Base-by-base conservation (phyloP, 2,113 vertebrate genomes). In the Callionymus lyra region DNA sequence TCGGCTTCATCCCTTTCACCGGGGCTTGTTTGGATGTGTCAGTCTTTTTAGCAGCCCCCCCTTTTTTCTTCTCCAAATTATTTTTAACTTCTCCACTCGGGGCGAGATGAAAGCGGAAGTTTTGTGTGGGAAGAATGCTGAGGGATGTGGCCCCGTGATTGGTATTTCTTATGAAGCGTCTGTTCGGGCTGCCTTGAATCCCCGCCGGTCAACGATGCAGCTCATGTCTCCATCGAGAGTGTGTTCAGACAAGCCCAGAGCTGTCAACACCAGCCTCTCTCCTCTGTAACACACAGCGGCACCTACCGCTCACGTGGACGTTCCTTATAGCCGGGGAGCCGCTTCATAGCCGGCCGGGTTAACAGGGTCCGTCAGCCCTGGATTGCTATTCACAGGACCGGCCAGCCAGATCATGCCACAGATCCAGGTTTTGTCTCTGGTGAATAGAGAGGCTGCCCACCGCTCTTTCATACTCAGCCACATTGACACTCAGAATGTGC, bases 351-450 rank as follows among this genome's bases (percentile, higher is more conserved):
- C 50, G 36, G 35, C 10, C 56, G 62, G 77, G 76, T 72, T 70
- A 72, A 63, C 65, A 33, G 57, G 66, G 47, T 65, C 56, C 54
- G 53, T 65, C 73, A 51, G 58, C 57, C 67, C 71, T 47, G 81
- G 63, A 75, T 80, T 70, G 58, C 79, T 70, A 82, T 84, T 84
- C 79, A 83, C 27, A 42, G 40, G 47, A 53, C 63, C 36, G 66
- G 67, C 50, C 74, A 39, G 65, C 61, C 70, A 77, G 76, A 76
- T 67, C 70, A 56, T 58, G 56, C 71, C 63, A 46, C 74, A 80
- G 80, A 85, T 83, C 81, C 78, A 57, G 55, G 74, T 82, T 84
- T 86, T 83, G 84, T 85, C 82, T 77, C 70, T 16, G 27, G 50
- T 84, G 80, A 83, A 84, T 79, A 72, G 74, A 73, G 44, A 59